Conservation (phyloP, 2,888 invertebrate species). For the Anthoptus insignis region DNA sequence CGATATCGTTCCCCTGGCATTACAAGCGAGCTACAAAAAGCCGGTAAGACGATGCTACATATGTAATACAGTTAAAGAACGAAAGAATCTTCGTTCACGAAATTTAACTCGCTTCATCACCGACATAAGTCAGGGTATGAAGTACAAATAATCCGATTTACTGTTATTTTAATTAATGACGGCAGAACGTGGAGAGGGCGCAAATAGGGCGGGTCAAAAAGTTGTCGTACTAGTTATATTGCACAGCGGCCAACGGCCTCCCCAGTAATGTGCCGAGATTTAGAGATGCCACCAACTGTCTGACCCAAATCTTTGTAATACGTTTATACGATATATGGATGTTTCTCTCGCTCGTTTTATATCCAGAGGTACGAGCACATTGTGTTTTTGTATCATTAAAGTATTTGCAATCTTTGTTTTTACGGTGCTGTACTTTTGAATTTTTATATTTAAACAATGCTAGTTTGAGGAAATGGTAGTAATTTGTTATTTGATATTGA, state of each 20-base stretch:
- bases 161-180: slow-evolving; percentile 29
- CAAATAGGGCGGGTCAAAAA: slow-evolving; percentile 62
- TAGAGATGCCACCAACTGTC: slow-evolving; percentile 61
- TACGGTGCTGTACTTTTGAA: no score
- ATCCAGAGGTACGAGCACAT: background rate
- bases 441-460: no score
- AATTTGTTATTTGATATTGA: no score
- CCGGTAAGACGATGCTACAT: no score
- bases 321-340: slow-evolving; percentile 50
- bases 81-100: no score
- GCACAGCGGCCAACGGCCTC: slow-evolving; percentile 55
- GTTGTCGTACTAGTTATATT: slow-evolving; percentile 61
- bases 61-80: no score
- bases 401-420: no score
- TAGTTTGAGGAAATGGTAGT: no score
- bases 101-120: no score
- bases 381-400: background rate
- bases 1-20: no score
- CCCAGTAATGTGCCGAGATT: slow-evolving; percentile 73
- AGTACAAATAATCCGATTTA: background rate
- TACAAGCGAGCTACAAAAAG: no score
- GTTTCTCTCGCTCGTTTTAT: background rate
- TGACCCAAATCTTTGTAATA: slow-evolving; percentile 72
- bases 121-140: no score
- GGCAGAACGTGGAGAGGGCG: slow-evolving; percentile 33